These are phyloP conservation scores for Danio jaintianensis DNA, from an alignment of 2,797 vertebrate genomes.

Conservation along the genomic window DNA sequence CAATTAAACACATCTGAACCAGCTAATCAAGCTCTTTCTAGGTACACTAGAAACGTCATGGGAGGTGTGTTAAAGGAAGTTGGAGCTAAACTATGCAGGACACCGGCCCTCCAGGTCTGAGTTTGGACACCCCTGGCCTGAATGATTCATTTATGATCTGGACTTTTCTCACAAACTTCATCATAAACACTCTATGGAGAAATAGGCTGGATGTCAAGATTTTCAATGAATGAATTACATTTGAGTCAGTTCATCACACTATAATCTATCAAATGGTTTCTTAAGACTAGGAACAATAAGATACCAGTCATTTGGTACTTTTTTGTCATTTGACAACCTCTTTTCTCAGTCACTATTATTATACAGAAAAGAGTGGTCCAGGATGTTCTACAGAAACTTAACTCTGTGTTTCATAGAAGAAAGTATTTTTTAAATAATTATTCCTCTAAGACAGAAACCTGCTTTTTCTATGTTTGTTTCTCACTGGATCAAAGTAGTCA, in stretches of 20 bases:
- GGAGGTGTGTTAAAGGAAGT: no score
- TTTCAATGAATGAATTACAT: neutral
- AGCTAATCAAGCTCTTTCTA: no score
- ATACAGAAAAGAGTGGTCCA: neutral
- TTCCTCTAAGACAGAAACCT: neutral
- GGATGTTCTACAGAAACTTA: neutral
- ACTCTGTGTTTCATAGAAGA: neutral
- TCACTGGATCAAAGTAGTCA: neutral
- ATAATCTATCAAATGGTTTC: neutral
- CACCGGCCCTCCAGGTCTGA: no score
- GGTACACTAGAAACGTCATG: no score
- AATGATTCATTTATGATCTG: neutral
- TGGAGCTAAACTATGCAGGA: no score
- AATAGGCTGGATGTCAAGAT: neutral
- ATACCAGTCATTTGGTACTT: neutral
- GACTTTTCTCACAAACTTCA: neutral
- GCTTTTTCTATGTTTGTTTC: neutral
- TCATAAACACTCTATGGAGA: neutral
- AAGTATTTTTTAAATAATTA: neutral
- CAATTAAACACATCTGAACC: no score
- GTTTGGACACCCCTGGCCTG: no score
- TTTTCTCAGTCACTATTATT: neutral
- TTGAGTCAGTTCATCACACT: neutral
- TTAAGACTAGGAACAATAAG: neutral
- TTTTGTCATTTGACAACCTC: slow-evolving; percentile 1